A percentile compares a stretch with the other conserved stretches of the same genome.
Conservation (phyloP, 2,113 vertebrate species). For the Sciurus niger region DNA sequence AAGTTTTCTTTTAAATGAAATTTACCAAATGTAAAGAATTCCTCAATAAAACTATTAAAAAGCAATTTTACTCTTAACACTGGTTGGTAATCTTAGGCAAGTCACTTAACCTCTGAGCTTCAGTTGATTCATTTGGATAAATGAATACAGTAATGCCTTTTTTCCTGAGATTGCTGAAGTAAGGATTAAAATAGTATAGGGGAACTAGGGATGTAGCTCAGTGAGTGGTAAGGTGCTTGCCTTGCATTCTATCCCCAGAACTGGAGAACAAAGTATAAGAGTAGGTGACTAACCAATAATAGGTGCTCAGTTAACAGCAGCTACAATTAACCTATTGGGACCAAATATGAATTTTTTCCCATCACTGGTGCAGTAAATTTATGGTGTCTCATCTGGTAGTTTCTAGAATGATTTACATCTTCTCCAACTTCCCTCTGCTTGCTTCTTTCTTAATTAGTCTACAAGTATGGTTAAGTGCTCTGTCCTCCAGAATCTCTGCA, state of each 20-base stretch:
- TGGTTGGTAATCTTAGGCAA: constrained; percentile 15
- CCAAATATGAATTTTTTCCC: background rate
- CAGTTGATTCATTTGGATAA: background rate
- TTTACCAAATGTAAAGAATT: background rate
- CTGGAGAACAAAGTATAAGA: background rate
- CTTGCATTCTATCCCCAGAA: background rate
- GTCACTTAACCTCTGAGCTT: background rate
- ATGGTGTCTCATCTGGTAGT: background rate
- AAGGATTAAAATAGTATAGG: background rate
- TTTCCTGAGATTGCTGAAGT: constrained; percentile 12
- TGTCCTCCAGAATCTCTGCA: background rate
- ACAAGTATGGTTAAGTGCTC: background rate
- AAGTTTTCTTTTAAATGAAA: background rate
- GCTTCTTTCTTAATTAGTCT: background rate
- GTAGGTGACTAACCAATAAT: background rate
- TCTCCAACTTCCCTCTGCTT: background rate
- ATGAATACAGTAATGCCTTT: background rate
- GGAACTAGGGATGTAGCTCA: background rate
- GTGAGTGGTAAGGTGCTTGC: background rate
- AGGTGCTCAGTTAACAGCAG: background rate
- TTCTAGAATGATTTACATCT: background rate
- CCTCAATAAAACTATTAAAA: background rate
- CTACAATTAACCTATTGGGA: background rate
- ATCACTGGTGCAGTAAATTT: background rate
- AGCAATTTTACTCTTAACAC: background rate